Base-by-base conservation (phyloP, 2,797 vertebrate genomes). In the Protosalanx chinensis region DNA sequence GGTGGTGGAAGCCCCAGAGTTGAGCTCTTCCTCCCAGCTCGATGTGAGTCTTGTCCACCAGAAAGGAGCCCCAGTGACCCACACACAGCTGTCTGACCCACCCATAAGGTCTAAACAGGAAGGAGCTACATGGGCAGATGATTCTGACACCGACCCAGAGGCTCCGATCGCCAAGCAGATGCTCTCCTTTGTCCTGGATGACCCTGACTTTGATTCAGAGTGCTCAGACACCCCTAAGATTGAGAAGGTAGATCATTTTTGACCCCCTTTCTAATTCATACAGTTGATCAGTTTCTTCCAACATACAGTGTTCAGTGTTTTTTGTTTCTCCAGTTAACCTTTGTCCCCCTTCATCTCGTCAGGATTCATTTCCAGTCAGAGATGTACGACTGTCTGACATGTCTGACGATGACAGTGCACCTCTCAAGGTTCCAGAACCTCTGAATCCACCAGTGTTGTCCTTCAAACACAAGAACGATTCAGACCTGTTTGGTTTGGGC, bases 111-210 rank as follows among this genome's bases (percentile, higher is more conserved):
- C 41, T 2, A 46, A 46, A 12, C 41, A 46, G 41, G 41, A 46
- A 79, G 79, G 89, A 46, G 33, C 74, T 0, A 87, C 88, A n/a
- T 93, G 84, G 5, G 79, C 77, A 0, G 91, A 92, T 27, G 90
- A 92, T 64, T 96, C 96, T 0, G 97, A 98, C 37, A 93, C 95
- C 0, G 98, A 99, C 74, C 86, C 84, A 0, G 96, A 98, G 72
- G 93, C 92, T 8, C 94, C 95, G 0, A 91, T 95, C 0, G 95
- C 96, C 8, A 92, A 95, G 30, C 97, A 99, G 86, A 93, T 98
- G 95, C 93, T 99, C 46, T 99, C 98, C 0, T 99, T 97, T 2
- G 87, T 98, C 76, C 94, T 98, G 97, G 98, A 99, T 0, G 97
- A 99, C 84, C 97, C 97, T 0, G 97, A 99, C 87, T 99, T 99